Evolutionary conservation across 2,113 vertebrate genomes (phyloP).

Genomic region (Meleagris gallopavo): DNA sequence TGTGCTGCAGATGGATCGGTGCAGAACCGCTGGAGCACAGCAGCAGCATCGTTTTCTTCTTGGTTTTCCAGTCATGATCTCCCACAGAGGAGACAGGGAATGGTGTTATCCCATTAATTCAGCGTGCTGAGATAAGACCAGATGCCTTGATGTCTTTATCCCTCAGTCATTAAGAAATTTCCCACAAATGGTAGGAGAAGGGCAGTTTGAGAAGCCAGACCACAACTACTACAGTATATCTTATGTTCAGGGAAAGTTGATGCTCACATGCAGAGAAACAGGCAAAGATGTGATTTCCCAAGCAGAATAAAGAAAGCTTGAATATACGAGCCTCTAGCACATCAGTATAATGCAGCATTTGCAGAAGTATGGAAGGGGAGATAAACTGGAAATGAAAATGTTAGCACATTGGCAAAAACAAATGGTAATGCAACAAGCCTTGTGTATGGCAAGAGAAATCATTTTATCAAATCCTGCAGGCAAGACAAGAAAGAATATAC

Average conservation of each 20-base stretch:
- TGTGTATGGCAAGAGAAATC: background rate
- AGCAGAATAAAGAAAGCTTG: background rate
- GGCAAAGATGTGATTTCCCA: background rate
- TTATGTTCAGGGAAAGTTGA: background rate
- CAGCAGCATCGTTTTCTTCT: background rate
- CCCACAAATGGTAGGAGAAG: background rate
- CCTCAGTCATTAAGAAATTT: background rate
- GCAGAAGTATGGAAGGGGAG: background rate
- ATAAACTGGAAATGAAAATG: background rate
- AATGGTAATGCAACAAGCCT: background rate
- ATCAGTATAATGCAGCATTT: background rate
- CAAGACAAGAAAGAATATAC: background rate
- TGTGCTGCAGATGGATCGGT: background rate
- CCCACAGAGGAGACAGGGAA: background rate
- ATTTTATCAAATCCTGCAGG: background rate
- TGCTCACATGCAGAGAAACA: background rate
- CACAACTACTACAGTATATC: accelerated
- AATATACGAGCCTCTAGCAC: background rate
- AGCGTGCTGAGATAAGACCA: background rate
- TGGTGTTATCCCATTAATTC: accelerated
- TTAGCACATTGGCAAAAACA: background rate
- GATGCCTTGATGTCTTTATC: background rate
- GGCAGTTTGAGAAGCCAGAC: background rate
- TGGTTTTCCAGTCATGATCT: background rate
- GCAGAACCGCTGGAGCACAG: background rate